These are phyloP conservation scores for Trachelus troglodyta DNA, from an alignment of 2,888 invertebrate species.

Conservation along the genomic window DNA sequence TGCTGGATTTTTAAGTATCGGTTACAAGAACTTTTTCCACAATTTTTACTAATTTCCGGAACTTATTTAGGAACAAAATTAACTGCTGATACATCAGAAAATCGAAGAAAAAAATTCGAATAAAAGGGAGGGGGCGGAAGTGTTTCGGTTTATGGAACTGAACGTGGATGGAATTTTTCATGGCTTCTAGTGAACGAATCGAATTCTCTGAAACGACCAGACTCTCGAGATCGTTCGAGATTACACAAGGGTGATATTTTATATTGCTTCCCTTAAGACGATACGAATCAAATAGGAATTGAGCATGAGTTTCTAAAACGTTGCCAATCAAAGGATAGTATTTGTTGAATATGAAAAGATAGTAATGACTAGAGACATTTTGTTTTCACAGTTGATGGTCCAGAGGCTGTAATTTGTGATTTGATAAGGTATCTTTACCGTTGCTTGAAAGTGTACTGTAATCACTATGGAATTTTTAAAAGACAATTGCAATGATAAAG, in stretches of 20 bases:
- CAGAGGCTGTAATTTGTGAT: not conserved
- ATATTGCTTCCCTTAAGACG: not conserved
- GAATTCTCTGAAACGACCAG: not conserved
- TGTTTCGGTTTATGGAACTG: not conserved
- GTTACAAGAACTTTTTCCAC: not conserved
- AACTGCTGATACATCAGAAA: not conserved
- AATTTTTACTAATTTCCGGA: not conserved
- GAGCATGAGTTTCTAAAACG: not conserved
- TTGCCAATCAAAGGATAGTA: not conserved
- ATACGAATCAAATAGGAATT: not conserved
- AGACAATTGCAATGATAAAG: constrained; percentile 6
- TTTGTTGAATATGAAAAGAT: not conserved
- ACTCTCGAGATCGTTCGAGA: not conserved
- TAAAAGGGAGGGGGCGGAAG: not conserved
- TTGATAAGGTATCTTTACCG: not conserved
- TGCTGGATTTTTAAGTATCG: not conserved
- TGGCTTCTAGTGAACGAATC: not conserved
- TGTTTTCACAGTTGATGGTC: not conserved
- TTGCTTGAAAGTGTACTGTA: not conserved
- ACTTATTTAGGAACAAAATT: not conserved
- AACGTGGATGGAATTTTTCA: not conserved
- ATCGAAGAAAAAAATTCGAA: not conserved
- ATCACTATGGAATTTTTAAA: not conserved
- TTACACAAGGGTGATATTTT: not conserved
- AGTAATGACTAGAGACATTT: not conserved